phyloP scores from a whole-genome alignment of 2,113 vertebrate species.

The Chroicocephalus ridibundus region DNA sequence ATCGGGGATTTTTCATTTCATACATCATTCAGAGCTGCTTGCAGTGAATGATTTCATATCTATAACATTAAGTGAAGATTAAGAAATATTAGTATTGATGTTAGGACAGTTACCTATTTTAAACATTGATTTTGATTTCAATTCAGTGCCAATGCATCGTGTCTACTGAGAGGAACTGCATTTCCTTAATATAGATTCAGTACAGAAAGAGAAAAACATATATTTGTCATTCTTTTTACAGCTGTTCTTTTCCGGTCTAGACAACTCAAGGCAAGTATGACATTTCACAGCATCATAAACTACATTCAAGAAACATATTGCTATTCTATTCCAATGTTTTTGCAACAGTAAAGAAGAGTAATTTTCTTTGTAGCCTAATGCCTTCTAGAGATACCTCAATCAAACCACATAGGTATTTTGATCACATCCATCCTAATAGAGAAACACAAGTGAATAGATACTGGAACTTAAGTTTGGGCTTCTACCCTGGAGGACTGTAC shows the following conservation, averaged over 20 bases:
- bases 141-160: slow-evolving; percentile 1
- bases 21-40: neutral
- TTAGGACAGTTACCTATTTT: slow-evolving; percentile 27
- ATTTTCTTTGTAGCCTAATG: neutral
- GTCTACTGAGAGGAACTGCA: neutral
- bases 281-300: slow-evolving; percentile 39
- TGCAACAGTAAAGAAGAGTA: neutral
- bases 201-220: slow-evolving; percentile 6
- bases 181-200: slow-evolving; percentile 20
- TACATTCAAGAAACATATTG: neutral
- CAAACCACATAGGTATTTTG: neutral
- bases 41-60: neutral
- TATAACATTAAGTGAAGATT: slow-evolving; percentile 35
- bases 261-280: slow-evolving; percentile 37
- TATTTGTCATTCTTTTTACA: slow-evolving; percentile 36
- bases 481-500: neutral
- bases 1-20: neutral
- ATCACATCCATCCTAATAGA: neutral
- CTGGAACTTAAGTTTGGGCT: neutral
- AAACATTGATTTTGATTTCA: slow-evolving; percentile 53
- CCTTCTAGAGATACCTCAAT: neutral
- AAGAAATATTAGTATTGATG: slow-evolving; percentile 50
- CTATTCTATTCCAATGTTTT: neutral
- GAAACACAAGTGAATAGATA: neutral
- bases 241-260: slow-evolving; percentile 36